phyloP scores from a whole-genome alignment of 2,113 vertebrate genomes.

The Cephalopholis sonnerati region DNA sequence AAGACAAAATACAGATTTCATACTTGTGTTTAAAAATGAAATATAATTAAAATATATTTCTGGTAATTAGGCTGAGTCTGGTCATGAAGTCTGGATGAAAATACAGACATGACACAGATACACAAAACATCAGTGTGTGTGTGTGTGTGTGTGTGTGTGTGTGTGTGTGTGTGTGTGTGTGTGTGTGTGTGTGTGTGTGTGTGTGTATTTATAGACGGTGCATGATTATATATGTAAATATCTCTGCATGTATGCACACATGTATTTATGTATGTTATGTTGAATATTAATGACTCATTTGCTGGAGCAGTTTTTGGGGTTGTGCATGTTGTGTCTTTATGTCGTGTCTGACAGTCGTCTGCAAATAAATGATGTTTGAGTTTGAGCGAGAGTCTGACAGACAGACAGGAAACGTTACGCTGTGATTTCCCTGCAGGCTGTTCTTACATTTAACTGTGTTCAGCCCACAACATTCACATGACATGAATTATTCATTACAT shows the following conservation, averaged over 20 bases:
- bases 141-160: not conserved
- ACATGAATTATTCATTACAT: conserved; percentile 75
- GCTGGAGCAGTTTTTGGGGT: not conserved
- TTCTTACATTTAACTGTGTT: conserved; percentile 74
- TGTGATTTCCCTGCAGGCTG: conserved; percentile 71
- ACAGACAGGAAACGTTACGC: conserved; percentile 49
- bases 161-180: no score
- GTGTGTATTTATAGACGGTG: not conserved
- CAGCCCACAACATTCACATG: conserved; percentile 72
- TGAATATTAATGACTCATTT: not conserved
- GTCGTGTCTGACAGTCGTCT: conserved; percentile 19
- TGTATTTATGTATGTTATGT: not conserved
- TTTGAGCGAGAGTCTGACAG: conserved; percentile 34
- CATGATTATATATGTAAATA: not conserved
- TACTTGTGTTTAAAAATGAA: not conserved
- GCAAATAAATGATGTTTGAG: conserved; percentile 43
- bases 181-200: no score
- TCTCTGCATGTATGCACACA: not conserved
- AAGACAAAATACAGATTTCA: not conserved
- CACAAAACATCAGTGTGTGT: not conserved
- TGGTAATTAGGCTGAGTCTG: not conserved
- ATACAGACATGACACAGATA: not conserved
- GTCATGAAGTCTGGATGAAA: not conserved
- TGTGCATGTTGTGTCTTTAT: not conserved
- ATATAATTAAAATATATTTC: not conserved